Evolutionary conservation across 2,797 vertebrate genomes (phyloP).

Genomic region (Sebastes nivosus): DNA sequence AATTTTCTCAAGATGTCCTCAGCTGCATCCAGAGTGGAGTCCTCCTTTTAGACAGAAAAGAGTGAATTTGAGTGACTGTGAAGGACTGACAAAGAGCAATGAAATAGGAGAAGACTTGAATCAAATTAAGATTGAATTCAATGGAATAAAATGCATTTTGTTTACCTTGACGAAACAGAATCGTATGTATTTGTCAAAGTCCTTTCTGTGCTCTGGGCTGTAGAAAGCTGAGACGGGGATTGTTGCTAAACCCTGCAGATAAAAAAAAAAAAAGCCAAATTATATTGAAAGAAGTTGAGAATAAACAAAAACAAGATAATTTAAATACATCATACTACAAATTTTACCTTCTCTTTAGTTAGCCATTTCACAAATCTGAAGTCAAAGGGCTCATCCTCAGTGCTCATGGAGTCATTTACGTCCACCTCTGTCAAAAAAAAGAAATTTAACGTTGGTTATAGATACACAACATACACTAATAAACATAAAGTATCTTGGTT

Average conservation of each 20-base stretch:
- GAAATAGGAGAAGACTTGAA: background rate
- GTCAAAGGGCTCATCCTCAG: slow-evolving; percentile 81
- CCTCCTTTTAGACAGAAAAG: slow-evolving; percentile 80
- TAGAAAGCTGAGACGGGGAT: slow-evolving; percentile 92
- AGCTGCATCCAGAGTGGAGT: slow-evolving; percentile 89
- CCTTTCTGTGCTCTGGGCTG: slow-evolving; percentile 82
- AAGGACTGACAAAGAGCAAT: background rate
- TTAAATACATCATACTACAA: background rate
- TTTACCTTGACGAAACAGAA: slow-evolving; percentile 96
- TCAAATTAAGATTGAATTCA: background rate
- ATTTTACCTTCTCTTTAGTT: slow-evolving; percentile 90
- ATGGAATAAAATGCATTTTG: accelerated
- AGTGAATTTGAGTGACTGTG: background rate
- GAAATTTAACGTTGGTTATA: background rate
- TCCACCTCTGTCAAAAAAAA: slow-evolving; percentile 80
- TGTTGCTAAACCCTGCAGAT: slow-evolving; percentile 86
- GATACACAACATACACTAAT: background rate
- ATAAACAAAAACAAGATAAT: background rate
- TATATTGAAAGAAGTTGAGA: background rate
- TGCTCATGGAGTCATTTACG: slow-evolving; percentile 70
- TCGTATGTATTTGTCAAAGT: slow-evolving; percentile 89
- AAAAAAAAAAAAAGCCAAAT: background rate
- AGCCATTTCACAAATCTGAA: slow-evolving; percentile 92
- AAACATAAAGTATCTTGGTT: background rate
- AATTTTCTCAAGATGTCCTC: slow-evolving; percentile 84